Evolutionary conservation across 2,888 invertebrate genomes (phyloP), one percentile per base, ranked within the genome.

Genomic region (Eupeodes latifasciatus): DNA sequence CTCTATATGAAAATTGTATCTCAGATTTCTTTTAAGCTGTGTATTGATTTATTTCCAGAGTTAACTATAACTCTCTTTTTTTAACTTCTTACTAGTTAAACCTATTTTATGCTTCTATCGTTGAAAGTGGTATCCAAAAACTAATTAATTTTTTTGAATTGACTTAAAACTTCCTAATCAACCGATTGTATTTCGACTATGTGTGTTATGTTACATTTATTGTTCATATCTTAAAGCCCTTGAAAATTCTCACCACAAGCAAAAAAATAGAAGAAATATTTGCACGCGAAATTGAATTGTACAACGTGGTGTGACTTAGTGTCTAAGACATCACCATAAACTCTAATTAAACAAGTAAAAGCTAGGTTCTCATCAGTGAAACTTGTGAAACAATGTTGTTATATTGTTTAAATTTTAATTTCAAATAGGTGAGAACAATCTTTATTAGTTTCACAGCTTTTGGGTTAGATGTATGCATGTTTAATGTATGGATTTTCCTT

Each of bases 351-450:
- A 76, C 59, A 16, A 76, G 71, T 72, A 72, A 82, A 82, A 79
- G 57, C 59, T 9, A 75, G 12, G 10, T 83, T 87, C 83, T 55
- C 83, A 80, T 57, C 10, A 49, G 86, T 66, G 71, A 80, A 76
- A 83, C 83, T 87, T 87, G 83, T 83, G 86, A 87, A 87, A 87
- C 74, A 67, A n/a, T n/a, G 5, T 69, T 64, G 40, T 55, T 64
- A 83, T 87, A 83, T 87, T 83, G 83, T 87, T 72, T 76, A 36
- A 11, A 64, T 82, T 36, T 51, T 57, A 64, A n/a, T 74, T 53
- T 44, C 27, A 19, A 67, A 34, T 53, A 76, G 83, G 83, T 87
- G 86, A 87, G 86, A 87, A 87, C 55, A 79, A 59, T 12, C 57
- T 72, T 34, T 71, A 61, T 40, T 40, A 80, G 79, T 53, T 72